A percentile compares a stretch with the other conserved stretches of the same genome.
Conservation (phyloP, 2,797 vertebrate genomes). For the Clamator glandarius region DNA sequence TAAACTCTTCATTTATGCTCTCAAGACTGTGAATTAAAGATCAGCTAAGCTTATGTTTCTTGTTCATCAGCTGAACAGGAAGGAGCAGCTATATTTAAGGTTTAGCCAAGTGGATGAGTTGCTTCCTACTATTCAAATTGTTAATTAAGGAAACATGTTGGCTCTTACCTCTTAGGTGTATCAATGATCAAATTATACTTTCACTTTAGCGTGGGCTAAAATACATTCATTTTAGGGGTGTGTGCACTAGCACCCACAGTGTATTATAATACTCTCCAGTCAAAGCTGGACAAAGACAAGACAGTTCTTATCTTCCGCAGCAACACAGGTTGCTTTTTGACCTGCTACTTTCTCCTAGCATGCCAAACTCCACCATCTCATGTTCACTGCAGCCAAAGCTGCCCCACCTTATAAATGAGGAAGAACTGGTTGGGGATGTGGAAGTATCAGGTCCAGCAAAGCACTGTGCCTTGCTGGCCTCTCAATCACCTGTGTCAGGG, state of each 20-base stretch:
- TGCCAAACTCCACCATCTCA: too few species aligned
- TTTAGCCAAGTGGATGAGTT: not conserved
- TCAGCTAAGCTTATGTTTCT: not conserved
- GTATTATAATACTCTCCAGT: not conserved
- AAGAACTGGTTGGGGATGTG: too few species aligned
- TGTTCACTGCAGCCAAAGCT: too few species aligned
- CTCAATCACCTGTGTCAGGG: too few species aligned
- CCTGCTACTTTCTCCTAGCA: not conserved
- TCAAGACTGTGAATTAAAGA: not conserved
- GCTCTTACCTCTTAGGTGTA: not conserved
- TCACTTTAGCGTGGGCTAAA: not conserved
- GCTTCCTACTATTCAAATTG: not conserved
- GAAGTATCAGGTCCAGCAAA: too few species aligned
- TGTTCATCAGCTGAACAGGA: not conserved
- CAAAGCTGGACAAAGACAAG: not conserved
- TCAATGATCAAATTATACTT: not conserved
- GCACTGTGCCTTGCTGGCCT: too few species aligned
- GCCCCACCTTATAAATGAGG: too few species aligned
- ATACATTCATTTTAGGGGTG: not conserved
- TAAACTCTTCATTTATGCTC: not conserved
- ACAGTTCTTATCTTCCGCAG: not conserved
- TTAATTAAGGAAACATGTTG: not conserved
- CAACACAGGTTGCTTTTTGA: not conserved
- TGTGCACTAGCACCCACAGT: not conserved
- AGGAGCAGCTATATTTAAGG: not conserved